A percentile compares a stretch with the other conserved stretches of the same genome.
These are phyloP conservation scores for Agrotis clavis DNA, from an alignment of 2,888 invertebrate genomes.

Conservation along the genomic window DNA sequence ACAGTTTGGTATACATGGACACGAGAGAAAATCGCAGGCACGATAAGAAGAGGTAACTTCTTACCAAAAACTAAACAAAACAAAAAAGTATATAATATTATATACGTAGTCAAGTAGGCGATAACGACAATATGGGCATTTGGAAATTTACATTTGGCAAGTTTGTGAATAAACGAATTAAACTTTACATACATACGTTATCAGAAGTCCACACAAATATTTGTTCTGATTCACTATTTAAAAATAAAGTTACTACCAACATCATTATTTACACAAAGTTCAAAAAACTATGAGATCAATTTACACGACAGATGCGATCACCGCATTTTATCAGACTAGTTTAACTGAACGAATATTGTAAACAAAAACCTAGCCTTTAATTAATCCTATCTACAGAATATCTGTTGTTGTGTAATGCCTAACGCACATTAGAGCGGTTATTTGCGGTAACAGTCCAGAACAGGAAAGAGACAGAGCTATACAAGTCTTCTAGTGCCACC, in stretches of 20 bases:
- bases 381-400: conserved; percentile 6
- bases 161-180: background rate
- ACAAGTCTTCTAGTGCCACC: too few species aligned
- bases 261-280: background rate
- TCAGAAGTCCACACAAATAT: conserved; percentile 1
- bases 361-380: background rate
- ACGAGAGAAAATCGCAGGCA: too few species aligned
- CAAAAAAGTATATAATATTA: too few species aligned
- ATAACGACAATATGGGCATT: too few species aligned
- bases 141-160: too few species aligned
- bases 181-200: conserved; percentile 22
- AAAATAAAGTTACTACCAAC: background rate
- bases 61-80: too few species aligned
- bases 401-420: background rate
- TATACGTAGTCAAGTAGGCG: too few species aligned
- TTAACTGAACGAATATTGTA: background rate
- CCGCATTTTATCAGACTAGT: conserved; percentile 5
- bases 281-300: background rate
- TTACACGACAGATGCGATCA: background rate
- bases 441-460: too few species aligned
- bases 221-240: background rate
- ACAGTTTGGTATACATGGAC: too few species aligned
- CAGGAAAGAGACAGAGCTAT: too few species aligned
- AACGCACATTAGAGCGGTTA: background rate
- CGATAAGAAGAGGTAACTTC: too few species aligned